Evolutionary conservation across 2,113 vertebrate genomes (phyloP), one percentile per base, ranked within the genome.

Genomic region (Mobula hypostoma): DNA sequence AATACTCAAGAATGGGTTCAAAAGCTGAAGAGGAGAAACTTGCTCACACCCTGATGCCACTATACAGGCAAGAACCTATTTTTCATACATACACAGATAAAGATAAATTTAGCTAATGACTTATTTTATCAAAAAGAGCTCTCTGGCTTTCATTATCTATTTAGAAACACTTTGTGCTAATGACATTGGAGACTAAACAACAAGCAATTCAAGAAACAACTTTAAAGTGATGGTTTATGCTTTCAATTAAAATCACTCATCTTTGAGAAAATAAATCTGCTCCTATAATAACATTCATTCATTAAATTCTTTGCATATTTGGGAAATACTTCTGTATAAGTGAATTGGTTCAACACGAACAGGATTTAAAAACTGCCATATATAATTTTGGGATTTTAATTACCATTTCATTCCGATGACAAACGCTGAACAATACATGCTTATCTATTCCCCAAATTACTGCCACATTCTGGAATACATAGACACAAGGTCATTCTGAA

Each of bases 381-480:
- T 74, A 56, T 70, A 93, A 48, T 56, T 72, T 93, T 29, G 48
- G 9, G 91, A 40, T 74, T 93, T 95, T 94, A 95, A 95, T 94
- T 95, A 95, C 95, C 96, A 95, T 2, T 95, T 94, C 94, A 94
- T 95, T 72, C 80, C 94, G 61, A 40, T n/a, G 94, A 95, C 94
- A 80, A 95, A 95, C 0, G 87, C 88, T 74, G 94, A 94, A 94
- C 94, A 94, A 94, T 94, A 94, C 6, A 15, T 29, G 94, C 90
- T 2, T 48, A 94, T 94, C 96, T 94, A 97, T 96, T 96, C 94
- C 95, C 95, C 97, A 97, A 97, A 97, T 96, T 96, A 95, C 96
- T 95, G 97, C 97, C 97, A 96, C 94, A 94, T 96, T 96, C 94
- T 95, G 90, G 88, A 96, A 36, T 29, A 82, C 78, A 70, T 72